These are phyloP conservation scores for Coccyzus lansbergi DNA, from an alignment of 2,797 vertebrate species.

Conservation along the genomic window DNA sequence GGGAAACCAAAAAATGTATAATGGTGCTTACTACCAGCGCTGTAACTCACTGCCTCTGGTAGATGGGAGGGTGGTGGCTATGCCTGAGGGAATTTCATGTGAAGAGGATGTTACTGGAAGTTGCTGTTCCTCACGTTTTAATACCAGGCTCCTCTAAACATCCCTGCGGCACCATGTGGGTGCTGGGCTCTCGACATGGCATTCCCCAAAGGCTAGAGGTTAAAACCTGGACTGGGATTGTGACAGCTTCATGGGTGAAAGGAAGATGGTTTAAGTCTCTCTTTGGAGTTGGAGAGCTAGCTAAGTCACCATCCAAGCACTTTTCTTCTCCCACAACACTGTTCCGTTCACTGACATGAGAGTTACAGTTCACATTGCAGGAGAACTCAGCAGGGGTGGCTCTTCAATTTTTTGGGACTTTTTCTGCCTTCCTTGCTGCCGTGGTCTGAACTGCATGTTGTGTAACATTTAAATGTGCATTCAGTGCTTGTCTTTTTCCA, in stretches of 20 bases:
- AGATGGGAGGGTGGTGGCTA: neutral
- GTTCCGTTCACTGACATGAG: fast-evolving
- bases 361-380: neutral
- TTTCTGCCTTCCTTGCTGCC: neutral
- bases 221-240: neutral
- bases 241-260: neutral
- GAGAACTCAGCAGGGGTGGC: neutral
- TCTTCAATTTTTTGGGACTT: neutral
- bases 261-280: neutral
- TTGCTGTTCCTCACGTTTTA: neutral
- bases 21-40: neutral
- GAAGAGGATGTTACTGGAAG: neutral
- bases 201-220: neutral
- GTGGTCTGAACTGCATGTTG: neutral
- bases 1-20: neutral
- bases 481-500: neutral
- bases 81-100: neutral
- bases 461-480: neutral
- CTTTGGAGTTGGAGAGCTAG: neutral
- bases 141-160: neutral
- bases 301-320: fast-evolving
- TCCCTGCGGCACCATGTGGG: neutral
- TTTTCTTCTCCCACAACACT: neutral
- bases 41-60: neutral
- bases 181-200: neutral